A percentile compares a stretch with the other conserved stretches of the same genome.
Conservation (phyloP, 2,888 invertebrate genomes). For the Dolichomitus sp. region DNA sequence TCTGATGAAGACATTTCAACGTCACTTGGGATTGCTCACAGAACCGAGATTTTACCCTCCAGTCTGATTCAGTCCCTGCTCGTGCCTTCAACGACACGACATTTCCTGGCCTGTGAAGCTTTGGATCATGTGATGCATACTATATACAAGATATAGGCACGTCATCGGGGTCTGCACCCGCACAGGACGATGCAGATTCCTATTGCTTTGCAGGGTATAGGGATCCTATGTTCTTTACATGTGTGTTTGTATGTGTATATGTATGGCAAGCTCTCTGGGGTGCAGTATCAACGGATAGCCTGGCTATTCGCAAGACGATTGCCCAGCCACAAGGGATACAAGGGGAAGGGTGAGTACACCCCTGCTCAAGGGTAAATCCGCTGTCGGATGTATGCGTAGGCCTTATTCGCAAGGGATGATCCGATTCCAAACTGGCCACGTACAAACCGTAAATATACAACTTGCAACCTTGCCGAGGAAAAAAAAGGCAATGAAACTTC, state of each 20-base stretch:
- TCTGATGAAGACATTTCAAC: too few relatives aligned
- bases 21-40: too few relatives aligned
- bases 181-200: conserved; percentile 5
- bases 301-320: conserved; percentile 28
- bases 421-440: conserved; percentile 51
- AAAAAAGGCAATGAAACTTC: conserved; percentile 11
- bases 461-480: conserved; percentile 29
- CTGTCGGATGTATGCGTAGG: conserved; percentile 21
- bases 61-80: too few relatives aligned
- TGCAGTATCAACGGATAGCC: conserved; percentile 47
- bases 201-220: neutral
- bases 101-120: neutral
- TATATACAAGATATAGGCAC: too few relatives aligned
- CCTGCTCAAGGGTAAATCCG: neutral
- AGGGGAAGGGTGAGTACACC: conserved; percentile 6
- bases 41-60: too few relatives aligned
- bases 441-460: conserved; percentile 43
- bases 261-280: conserved; percentile 41
- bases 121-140: too few relatives aligned
- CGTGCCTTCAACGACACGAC: too few relatives aligned
- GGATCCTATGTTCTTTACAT: neutral
- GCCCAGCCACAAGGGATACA: conserved; percentile 42
- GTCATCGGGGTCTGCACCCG: too few relatives aligned
- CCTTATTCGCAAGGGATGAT: conserved; percentile 49
- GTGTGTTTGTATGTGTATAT: neutral